Percentiles rank a stretch among this genome's conserved stretches.
phyloP scores from a whole-genome alignment of 2,888 invertebrate genomes.

The Frankliniella fusca region DNA sequence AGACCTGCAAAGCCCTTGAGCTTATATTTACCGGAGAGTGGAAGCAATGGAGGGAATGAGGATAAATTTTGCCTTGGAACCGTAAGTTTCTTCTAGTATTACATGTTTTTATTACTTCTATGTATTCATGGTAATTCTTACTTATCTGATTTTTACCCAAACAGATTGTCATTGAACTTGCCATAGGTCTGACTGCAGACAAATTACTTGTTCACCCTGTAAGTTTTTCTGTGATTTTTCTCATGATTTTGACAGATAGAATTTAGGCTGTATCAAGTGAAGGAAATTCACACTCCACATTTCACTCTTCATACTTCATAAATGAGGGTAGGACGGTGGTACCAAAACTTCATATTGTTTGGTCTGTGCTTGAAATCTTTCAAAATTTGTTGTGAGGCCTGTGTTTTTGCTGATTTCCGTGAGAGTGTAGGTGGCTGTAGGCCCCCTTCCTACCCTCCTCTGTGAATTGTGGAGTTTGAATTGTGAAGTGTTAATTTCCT shows the following conservation, averaged over 20 bases:
- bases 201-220: not conserved
- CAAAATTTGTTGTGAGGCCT: no score
- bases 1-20: not conserved
- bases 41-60: not conserved
- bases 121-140: not conserved
- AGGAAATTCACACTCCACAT: no score
- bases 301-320: no score
- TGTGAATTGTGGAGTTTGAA: no score
- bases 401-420: no score
- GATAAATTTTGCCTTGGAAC: not conserved
- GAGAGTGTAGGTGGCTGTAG: no score
- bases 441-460: no score
- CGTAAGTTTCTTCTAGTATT: not conserved
- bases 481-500: no score
- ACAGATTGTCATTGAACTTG: not conserved
- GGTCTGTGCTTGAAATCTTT: no score
- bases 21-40: not conserved
- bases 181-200: not conserved
- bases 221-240: not conserved
- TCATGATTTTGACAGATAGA: not conserved
- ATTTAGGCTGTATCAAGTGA: not conserved
- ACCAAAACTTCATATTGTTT: no score
- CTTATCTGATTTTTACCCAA: not conserved
- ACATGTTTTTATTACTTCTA: not conserved
- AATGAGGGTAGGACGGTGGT: no score